A percentile compares a stretch with the other conserved stretches of the same genome.
Evolutionary conservation across 2,113 vertebrate species (phyloP).

Genomic region (Sylvilagus bachmani): DNA sequence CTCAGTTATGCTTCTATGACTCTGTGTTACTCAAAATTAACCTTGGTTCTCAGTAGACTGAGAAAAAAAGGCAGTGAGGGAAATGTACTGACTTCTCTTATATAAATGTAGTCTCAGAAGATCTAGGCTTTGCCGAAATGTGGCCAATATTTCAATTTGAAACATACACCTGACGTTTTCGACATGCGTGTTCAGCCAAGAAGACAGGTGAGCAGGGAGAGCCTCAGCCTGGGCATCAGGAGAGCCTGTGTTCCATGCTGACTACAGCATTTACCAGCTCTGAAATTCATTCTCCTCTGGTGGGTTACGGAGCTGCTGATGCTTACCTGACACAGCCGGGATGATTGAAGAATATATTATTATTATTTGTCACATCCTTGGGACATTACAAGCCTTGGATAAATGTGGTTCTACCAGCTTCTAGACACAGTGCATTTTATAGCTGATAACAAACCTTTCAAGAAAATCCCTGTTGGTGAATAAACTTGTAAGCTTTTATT

Average conservation of each 20-base stretch:
- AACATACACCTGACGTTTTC: neutral
- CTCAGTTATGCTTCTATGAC: neutral
- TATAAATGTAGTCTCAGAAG: neutral
- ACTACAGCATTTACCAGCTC: neutral
- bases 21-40: neutral
- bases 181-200: neutral
- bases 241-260: too few relatives aligned
- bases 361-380: neutral
- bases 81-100: neutral
- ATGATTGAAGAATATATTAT: neutral
- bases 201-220: fast-evolving
- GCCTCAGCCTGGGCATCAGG: neutral
- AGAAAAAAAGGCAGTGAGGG: neutral
- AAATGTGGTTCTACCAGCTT: neutral
- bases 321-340: neutral
- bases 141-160: neutral
- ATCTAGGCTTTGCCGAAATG: neutral
- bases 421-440: neutral
- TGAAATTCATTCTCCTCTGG: neutral
- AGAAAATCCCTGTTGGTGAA: neutral
- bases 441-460: neutral
- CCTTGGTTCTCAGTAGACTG: neutral
- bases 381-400: neutral
- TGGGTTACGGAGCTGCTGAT: too few relatives aligned
- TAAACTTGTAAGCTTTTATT: neutral